Base-by-base conservation (phyloP, 2,797 vertebrate species). In the Psittacula derbiana region DNA sequence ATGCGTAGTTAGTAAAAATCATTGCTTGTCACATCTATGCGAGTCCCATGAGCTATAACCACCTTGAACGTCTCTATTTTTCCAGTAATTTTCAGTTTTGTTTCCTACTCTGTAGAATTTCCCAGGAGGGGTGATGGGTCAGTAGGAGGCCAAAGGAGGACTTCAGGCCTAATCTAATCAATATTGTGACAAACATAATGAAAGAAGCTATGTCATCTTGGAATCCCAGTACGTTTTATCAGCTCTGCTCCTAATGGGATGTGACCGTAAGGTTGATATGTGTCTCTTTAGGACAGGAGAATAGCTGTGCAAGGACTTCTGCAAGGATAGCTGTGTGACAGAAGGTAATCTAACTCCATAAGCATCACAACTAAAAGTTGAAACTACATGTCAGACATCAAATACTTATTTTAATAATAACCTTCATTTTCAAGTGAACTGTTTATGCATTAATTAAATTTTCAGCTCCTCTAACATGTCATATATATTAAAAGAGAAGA, bases 91-190 rank as follows among this genome's bases (percentile, higher is more conserved):
- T 96, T 57, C 84, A 90, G 76, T 96, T 91, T 75, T 86, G 53
- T 71, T 91, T 92, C 76, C 82, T 31, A 86, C 80, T 95, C 50
- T 60, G 41, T 40, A 44, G 80, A 75, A 95, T 96, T 97, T 97
- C 96, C 93, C 93, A 58, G 73, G 93, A 89, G 95, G 94, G 36
- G 83, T 36, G 33, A 46, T 69, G 85, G 93, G 85, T 92, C 92
- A 93, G 76, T 67, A 67, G 44, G 57, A 87, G 80, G 74, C 88
- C 93, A 91, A 67, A 94, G 92, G 73, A 88, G 84, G 86, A 49
- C 81, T 88, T 84, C 62, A 78, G 74, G 31, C 80, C 84, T 92
- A 85, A 93, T 93, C 90, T 93, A 95, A 95, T 93, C 97, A 96
- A 93, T 95, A 91, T 73, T 78, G 94, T 94, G 82, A 94, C 95